phyloP scores from a whole-genome alignment of 2,888 invertebrate species.

The Caenorhabditis afra region DNA sequence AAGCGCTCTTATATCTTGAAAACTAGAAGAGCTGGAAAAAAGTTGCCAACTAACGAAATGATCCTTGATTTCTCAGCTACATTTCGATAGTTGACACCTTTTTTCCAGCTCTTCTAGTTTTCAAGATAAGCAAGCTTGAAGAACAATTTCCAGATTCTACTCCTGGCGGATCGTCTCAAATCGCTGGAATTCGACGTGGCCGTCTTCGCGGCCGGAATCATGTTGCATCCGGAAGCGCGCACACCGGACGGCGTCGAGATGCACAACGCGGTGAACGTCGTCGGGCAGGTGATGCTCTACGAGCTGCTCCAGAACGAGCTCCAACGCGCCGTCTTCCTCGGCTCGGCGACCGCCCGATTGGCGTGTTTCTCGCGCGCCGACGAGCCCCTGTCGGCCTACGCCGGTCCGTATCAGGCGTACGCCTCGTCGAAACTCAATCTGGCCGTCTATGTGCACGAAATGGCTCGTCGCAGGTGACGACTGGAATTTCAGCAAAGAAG shows the following conservation, averaged over 20 bases:
- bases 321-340: conserved; percentile 31
- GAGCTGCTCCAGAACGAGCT: conserved; percentile 31
- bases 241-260: conserved; percentile 50
- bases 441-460: conserved; percentile 61
- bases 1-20: no score
- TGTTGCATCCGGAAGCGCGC: conserved; percentile 44
- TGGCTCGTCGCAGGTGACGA: conserved; percentile 37
- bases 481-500: no score
- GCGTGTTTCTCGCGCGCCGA: conserved; percentile 15
- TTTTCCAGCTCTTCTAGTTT: no score
- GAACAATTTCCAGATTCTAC: conserved; percentile 25
- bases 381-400: conserved; percentile 26
- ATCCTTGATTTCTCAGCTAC: no score
- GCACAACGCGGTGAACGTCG: conserved; percentile 60
- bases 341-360: conserved; percentile 44
- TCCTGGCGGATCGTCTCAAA: conserved; percentile 37
- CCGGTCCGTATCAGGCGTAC: conserved; percentile 70
- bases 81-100: no score
- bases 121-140: no score
- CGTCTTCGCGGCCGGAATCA: conserved; percentile 56
- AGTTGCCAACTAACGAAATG: no score
- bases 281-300: conserved; percentile 50
- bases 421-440: conserved; percentile 67
- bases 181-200: conserved; percentile 52
- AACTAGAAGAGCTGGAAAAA: no score